Evolutionary conservation across 2,797 vertebrate genomes (phyloP).

Genomic region (Notolepis coatsorum): DNA sequence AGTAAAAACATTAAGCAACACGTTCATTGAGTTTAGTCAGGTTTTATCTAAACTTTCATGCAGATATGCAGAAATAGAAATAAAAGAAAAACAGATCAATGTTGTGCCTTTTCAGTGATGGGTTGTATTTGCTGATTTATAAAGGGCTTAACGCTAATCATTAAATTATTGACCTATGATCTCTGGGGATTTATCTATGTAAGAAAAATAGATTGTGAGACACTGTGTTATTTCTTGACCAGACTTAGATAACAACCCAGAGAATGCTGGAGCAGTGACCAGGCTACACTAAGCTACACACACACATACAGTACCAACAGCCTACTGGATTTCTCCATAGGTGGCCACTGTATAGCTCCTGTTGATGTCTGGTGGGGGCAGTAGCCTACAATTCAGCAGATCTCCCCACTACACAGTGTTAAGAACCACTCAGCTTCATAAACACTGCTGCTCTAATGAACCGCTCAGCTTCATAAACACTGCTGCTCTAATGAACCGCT

Average conservation of each 20-base stretch:
- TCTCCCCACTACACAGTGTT: constrained; percentile 14
- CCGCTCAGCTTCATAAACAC: too few relatives aligned
- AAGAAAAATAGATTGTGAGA: not conserved
- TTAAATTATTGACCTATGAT: not conserved
- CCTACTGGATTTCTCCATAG: not conserved
- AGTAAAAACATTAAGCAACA: too few relatives aligned
- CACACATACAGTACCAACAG: not conserved
- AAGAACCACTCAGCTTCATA: constrained; percentile 35
- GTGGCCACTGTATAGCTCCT: too few relatives aligned
- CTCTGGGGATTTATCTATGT: not conserved
- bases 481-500: too few relatives aligned
- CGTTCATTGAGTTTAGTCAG: too few relatives aligned
- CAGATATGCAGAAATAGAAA: not conserved
- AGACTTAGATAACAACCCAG: not conserved
- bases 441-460: constrained; percentile 41
- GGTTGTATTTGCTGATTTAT: not conserved
- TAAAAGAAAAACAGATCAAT: not conserved
- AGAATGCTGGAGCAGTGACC: not conserved
- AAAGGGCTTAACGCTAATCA: not conserved
- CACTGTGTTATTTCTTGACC: not conserved
- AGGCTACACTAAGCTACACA: not conserved
- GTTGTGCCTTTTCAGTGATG: too few relatives aligned
- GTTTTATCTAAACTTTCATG: not conserved
- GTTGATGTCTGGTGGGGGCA: not conserved
- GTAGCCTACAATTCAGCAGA: too few relatives aligned